Conservation (phyloP, 2,888 invertebrate genomes). For the Sclerodermus sp. region DNA sequence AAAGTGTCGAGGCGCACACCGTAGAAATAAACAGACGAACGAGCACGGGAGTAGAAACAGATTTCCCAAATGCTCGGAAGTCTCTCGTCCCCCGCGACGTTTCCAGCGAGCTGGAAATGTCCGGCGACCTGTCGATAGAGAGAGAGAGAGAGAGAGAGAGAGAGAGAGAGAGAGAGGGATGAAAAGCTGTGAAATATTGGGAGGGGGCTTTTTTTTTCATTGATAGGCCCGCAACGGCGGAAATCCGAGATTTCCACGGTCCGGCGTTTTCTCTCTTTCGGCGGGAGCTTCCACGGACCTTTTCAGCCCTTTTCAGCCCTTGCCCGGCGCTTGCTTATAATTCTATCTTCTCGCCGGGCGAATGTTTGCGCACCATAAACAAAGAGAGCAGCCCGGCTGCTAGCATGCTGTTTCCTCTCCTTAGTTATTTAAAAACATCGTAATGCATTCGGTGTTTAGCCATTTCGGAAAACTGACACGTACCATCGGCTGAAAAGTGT, state of each 20-base stretch:
- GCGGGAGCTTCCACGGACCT: background rate
- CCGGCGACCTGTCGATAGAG: too few relatives aligned
- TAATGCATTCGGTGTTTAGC: background rate
- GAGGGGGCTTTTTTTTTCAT: too few relatives aligned
- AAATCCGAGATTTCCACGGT: slow-evolving; percentile 22
- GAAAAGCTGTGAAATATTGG: too few relatives aligned
- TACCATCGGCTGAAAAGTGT: too few relatives aligned
- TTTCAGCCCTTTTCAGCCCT: background rate
- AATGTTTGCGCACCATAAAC: slow-evolving; percentile 45
- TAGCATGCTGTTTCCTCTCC: slow-evolving; percentile 36
- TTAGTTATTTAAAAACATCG: slow-evolving; percentile 33
- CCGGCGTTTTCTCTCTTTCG: background rate
- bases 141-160: too few relatives aligned
- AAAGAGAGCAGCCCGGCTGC: slow-evolving; percentile 43
- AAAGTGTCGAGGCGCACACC: too few relatives aligned
- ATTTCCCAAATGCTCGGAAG: too few relatives aligned
- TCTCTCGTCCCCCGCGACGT: too few relatives aligned
- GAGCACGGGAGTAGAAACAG: too few relatives aligned
- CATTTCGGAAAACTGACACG: background rate
- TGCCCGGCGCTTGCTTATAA: slow-evolving; percentile 26
- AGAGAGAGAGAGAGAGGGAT: too few relatives aligned
- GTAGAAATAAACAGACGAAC: too few relatives aligned
- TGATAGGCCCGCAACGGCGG: background rate
- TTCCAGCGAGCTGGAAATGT: too few relatives aligned
- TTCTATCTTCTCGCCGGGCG: slow-evolving; percentile 31